These are phyloP conservation scores for Achroia grisella DNA, from an alignment of 1,140 invertebrate species.

Conservation along the genomic window DNA sequence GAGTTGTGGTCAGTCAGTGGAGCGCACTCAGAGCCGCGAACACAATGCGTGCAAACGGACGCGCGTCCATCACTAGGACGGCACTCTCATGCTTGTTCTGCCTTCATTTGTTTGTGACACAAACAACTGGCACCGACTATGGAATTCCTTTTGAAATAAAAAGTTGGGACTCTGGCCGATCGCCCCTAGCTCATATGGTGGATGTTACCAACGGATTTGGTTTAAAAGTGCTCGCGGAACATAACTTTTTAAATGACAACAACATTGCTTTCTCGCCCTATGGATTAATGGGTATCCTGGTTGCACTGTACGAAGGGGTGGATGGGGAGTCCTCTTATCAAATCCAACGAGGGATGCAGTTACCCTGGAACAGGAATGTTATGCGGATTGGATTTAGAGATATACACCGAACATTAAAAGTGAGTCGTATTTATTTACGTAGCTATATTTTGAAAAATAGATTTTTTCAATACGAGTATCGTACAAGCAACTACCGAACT, in stretches of 20 bases:
- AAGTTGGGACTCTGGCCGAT: conserved; percentile 53
- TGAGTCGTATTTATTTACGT: conserved; percentile 58
- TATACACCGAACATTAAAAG: conserved; percentile 83
- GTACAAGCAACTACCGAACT: too few relatives aligned
- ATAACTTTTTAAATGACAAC: conserved; percentile 79
- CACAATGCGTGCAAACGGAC: conserved; percentile 43
- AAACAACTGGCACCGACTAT: conserved; percentile 24
- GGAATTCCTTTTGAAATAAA: conserved; percentile 60
- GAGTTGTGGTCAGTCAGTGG: conserved; percentile 28
- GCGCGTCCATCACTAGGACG: conserved; percentile 17
- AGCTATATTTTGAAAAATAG: conserved; percentile 3
- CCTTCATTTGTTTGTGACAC: conserved; percentile 17
- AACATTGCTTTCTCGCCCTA: conserved; percentile 91
- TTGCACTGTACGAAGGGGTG: conserved; percentile 85
- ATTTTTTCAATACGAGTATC: too few relatives aligned
- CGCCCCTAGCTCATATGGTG: conserved; percentile 82
- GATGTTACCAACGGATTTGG: conserved; percentile 85
- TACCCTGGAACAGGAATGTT: conserved; percentile 81
- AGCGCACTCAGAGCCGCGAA: conserved; percentile 29
- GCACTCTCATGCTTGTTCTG: conserved; percentile 21
- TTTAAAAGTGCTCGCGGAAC: conserved; percentile 80
- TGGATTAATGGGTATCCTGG: conserved; percentile 82
- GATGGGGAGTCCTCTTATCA: conserved; percentile 80
- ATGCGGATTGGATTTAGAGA: conserved; percentile 85
- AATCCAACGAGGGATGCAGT: conserved; percentile 77